A percentile compares a stretch with the other conserved stretches of the same genome.
phyloP scores from a whole-genome alignment of 2,113 vertebrate species.

The Hyaena hyaena region DNA sequence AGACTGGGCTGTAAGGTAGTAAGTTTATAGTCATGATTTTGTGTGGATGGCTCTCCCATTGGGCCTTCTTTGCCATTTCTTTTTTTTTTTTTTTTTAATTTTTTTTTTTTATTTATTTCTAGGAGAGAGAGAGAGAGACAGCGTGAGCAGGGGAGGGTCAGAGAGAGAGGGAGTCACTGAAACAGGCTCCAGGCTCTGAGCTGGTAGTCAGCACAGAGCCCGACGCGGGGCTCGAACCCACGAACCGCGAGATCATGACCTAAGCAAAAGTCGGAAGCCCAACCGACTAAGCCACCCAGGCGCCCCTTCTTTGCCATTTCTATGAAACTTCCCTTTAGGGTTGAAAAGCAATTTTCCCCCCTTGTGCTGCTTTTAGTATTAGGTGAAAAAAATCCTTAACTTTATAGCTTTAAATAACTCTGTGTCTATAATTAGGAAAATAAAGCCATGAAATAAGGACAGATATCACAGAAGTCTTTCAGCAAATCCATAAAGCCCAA shows the following conservation, averaged over 20 bases:
- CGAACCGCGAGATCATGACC: too few relatives aligned
- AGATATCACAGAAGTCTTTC: neutral
- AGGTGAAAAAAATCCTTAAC: neutral
- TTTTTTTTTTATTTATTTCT: too few relatives aligned
- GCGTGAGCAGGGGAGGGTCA: too few relatives aligned
- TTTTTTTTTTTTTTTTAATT: too few relatives aligned
- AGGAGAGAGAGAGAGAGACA: too few relatives aligned
- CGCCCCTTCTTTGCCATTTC: neutral
- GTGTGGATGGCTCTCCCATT: neutral
- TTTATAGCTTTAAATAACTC: constrained; percentile 8
- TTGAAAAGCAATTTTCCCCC: neutral
- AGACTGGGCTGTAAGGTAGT: neutral
- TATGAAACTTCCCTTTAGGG: neutral
- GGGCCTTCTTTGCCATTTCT: neutral
- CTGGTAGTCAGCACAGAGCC: too few relatives aligned
- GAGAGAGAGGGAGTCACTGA: too few relatives aligned
- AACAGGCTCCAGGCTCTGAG: too few relatives aligned
- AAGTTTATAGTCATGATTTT: neutral
- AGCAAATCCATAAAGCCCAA: neutral
- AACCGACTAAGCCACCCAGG: too few relatives aligned
- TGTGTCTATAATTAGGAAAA: neutral
- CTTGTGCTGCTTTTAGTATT: neutral
- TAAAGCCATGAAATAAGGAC: neutral
- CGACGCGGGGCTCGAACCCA: too few relatives aligned
- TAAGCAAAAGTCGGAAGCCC: too few relatives aligned